These are phyloP conservation scores for Nemotelus nigrinus DNA, from an alignment of 2,888 invertebrate genomes.

Conservation along the genomic window DNA sequence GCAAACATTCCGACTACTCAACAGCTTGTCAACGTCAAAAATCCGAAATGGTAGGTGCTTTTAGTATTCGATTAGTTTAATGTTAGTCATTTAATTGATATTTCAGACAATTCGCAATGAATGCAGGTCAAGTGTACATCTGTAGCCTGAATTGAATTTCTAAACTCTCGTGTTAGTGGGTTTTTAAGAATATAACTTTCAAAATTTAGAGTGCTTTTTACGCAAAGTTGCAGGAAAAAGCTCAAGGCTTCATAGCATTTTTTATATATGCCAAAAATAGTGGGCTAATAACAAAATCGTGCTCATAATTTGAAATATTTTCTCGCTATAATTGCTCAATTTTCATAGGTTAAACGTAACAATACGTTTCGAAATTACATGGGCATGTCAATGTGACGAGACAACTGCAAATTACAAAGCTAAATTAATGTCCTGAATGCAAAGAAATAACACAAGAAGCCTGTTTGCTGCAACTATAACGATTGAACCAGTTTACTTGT, in stretches of 20 bases:
- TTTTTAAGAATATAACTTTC: too few species aligned
- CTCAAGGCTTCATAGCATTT: too few species aligned
- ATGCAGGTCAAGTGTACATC: too few species aligned
- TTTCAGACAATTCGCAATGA: too few species aligned
- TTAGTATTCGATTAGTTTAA: background rate
- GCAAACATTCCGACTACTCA: constrained; percentile 22
- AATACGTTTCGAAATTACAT: background rate
- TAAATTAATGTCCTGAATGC: background rate
- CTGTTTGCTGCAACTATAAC: too few species aligned
- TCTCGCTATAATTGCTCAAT: background rate
- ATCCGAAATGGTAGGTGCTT: background rate
- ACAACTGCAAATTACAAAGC: constrained; percentile 30
- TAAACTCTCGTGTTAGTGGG: too few species aligned
- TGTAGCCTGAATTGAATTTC: too few species aligned
- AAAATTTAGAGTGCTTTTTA: too few species aligned
- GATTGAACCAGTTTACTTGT: too few species aligned
- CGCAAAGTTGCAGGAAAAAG: too few species aligned
- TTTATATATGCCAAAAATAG: background rate
- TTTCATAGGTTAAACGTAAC: constrained; percentile 20
- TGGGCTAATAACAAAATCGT: background rate
- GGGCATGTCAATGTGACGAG: constrained; percentile 7
- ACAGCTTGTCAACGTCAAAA: constrained; percentile 8
- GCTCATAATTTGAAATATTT: background rate
- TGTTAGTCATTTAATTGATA: too few species aligned
- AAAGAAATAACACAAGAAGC: background rate